Conservation (phyloP, 2,113 vertebrate species). For the Himantopus leucocephalus region DNA sequence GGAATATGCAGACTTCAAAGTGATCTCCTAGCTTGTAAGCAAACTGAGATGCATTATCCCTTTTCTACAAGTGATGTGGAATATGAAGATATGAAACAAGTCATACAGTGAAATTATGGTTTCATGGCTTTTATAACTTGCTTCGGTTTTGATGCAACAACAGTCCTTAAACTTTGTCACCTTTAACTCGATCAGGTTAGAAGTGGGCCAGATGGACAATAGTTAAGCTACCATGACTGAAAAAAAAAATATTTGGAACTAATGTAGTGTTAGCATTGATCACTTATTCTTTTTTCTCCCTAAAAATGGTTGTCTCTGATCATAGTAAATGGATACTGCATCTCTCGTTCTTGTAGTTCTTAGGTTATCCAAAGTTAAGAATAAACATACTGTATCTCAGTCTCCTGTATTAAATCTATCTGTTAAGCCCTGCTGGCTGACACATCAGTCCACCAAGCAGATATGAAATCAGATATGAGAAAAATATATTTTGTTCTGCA, state of each 20-base stretch:
- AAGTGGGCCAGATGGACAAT: constrained; percentile 34
- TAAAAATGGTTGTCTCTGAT: constrained; percentile 62
- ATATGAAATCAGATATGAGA: constrained; percentile 24
- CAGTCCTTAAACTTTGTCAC: constrained; percentile 52
- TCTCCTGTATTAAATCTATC: constrained; percentile 74
- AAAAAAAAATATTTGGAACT: constrained; percentile 29
- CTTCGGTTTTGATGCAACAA: constrained; percentile 56
- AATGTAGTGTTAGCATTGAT: constrained; percentile 27
- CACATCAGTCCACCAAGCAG: constrained; percentile 47
- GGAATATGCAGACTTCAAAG: constrained; percentile 78
- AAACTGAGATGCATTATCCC: constrained; percentile 82
- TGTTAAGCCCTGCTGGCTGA: constrained; percentile 70
- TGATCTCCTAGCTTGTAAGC: constrained; percentile 80
- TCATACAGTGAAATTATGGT: constrained; percentile 25
- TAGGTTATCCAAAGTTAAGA: constrained; percentile 74
- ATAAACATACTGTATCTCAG: constrained; percentile 75
- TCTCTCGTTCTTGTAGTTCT: constrained; percentile 75
- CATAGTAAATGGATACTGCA: constrained; percentile 79
- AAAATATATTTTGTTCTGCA: constrained; percentile 65
- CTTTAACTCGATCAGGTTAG: constrained; percentile 53
- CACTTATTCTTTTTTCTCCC: constrained; percentile 20
- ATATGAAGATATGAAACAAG: constrained; percentile 42
- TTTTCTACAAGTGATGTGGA: constrained; percentile 70
- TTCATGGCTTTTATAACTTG: constrained; percentile 36
- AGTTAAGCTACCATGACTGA: constrained; percentile 29